Evolutionary conservation across 2,797 vertebrate species (phyloP), one percentile per base, ranked within the genome.

Genomic region (Oreochromis grahami): DNA sequence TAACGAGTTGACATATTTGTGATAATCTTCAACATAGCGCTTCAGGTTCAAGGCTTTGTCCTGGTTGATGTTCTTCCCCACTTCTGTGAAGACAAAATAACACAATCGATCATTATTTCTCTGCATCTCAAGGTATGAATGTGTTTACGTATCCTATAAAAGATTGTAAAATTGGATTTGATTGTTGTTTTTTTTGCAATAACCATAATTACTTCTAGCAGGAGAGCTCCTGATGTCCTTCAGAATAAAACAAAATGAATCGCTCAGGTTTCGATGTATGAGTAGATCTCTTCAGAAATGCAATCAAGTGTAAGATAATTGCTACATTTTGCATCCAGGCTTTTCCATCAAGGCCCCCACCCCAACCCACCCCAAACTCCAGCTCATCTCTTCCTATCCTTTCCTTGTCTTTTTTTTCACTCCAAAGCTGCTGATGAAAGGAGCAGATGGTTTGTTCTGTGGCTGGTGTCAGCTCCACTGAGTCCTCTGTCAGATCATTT

Each of bases 51-150:
- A 80, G 76, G 72, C 88, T 85, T 96, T 96, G 90, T 98, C 98
- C 87, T 98, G 97, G 94, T 97, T 98, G 84, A 98, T 96, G 94
- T 97, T 98, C 81, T 98, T 98, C 32, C 94, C 96, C 89, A 98
- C 90, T 89, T 99, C 98, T 94, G 92, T 56, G 63, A 88, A 82
- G 77, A 83, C n/a, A 86, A 29, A 81, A 84, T n/a, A 41, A 76
- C 12, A 24, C 43, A 12, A 9, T 6, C 14, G 5, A 15, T 76
- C 41, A 34, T 19, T 24, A 5, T 6, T 29, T 82, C 53, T 43
- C 70, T 32, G 11, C 26, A 34, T 34, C 36, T 41, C 76, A 29
- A 52, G 77, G 41, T 17, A 19, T 68, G 19, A 76, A 70, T 17
- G 3, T 34, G 11, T 34, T 12, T 48, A 13, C 9, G 45, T 8